Percentiles rank a stretch among this genome's conserved stretches.
phyloP scores from a whole-genome alignment of 2,797 vertebrate genomes.

The Propithecus perrieri region DNA sequence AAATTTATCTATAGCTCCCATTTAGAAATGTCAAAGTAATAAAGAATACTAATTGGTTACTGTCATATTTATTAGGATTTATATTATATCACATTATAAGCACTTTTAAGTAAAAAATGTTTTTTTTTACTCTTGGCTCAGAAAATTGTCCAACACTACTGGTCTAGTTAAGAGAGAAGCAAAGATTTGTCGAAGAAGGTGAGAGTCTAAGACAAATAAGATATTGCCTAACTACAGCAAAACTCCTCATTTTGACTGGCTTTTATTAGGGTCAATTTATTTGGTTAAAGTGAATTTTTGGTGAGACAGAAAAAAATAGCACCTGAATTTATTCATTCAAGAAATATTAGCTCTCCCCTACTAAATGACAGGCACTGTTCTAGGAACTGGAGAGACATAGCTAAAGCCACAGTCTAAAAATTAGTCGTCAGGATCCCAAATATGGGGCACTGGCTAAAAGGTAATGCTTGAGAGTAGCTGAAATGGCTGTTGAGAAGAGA shows the following conservation, averaged over 20 bases:
- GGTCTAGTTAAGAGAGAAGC: neutral
- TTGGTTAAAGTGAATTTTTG: neutral
- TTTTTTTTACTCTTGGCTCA: slow-evolving; percentile 28
- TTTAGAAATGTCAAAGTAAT: neutral
- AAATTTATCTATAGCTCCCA: neutral
- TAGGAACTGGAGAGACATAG: neutral
- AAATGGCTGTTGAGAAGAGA: neutral
- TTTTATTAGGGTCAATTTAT: neutral
- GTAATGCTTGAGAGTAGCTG: neutral
- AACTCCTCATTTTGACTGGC: neutral
- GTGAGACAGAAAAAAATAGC: neutral
- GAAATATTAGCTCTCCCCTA: neutral
- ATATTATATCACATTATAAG: neutral
- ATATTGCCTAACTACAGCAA: neutral
- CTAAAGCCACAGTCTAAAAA: neutral
- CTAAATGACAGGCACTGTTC: neutral
- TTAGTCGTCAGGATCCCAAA: neutral
- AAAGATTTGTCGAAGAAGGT: neutral
- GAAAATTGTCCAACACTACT: neutral
- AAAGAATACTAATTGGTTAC: neutral
- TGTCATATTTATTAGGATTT: neutral
- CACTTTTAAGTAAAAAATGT: neutral
- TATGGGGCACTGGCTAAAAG: neutral
- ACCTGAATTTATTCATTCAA: neutral
- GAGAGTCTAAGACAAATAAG: neutral